A percentile compares a stretch with the other conserved stretches of the same genome.
Evolutionary conservation across 2,888 invertebrate species (phyloP).

Genomic region (Ametastegia equiseti): DNA sequence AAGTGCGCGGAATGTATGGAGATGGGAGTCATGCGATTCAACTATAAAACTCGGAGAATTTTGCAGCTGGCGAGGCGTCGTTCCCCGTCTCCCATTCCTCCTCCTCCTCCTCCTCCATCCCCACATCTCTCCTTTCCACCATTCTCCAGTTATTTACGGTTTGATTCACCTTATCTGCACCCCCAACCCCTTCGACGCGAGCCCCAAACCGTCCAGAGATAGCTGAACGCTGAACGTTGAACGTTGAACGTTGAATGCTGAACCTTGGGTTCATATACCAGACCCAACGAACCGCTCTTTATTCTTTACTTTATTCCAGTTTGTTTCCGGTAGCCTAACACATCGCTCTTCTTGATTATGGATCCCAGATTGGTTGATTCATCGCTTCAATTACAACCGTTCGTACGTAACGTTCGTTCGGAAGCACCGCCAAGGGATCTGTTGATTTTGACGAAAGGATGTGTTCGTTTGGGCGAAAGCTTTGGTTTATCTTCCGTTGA

Average conservation of each 20-base stretch:
- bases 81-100: slow-evolving; percentile 59
- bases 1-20: slow-evolving; percentile 69
- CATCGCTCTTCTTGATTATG: slow-evolving; percentile 47
- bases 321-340: slow-evolving; percentile 57
- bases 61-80: slow-evolving; percentile 73
- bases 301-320: slow-evolving; percentile 58
- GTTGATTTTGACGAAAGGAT: slow-evolving; percentile 34
- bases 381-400: slow-evolving; percentile 38
- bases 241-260: slow-evolving; percentile 55
- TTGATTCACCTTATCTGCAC: slow-evolving; percentile 75
- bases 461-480: background rate
- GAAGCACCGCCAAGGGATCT: slow-evolving; percentile 7
- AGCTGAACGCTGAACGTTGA: slow-evolving; percentile 57
- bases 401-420: background rate
- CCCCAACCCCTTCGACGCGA: slow-evolving; percentile 56
- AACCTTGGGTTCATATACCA: slow-evolving; percentile 32
- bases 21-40: slow-evolving; percentile 75
- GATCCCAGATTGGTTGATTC: slow-evolving; percentile 44
- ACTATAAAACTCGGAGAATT: slow-evolving; percentile 75
- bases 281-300: slow-evolving; percentile 54
- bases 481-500: background rate
- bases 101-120: slow-evolving; percentile 57
- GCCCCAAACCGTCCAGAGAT: slow-evolving; percentile 66
- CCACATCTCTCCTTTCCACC: slow-evolving; percentile 67
- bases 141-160: slow-evolving; percentile 75